Evolutionary conservation across 2,888 invertebrate species (phyloP).

Genomic region (Heliothis peltigera): DNA sequence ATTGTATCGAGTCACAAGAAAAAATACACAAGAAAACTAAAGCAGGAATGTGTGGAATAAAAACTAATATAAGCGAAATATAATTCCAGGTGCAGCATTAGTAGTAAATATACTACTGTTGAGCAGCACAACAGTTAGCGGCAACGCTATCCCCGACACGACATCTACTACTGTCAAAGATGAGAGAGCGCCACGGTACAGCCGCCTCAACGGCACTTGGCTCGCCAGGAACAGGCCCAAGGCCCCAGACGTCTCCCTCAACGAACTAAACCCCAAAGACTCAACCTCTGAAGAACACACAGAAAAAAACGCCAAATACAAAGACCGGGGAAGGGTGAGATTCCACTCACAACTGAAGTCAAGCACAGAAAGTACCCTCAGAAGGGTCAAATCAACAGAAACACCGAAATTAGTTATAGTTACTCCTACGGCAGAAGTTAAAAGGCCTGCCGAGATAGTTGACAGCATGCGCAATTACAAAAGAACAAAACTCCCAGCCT

Average conservation of each 20-base stretch:
- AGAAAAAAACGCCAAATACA: constrained; percentile 87
- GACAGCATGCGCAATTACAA: constrained; percentile 82
- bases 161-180: constrained; percentile 73
- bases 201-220: constrained; percentile 69
- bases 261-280: constrained; percentile 83
- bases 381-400: constrained; percentile 73
- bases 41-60: neutral
- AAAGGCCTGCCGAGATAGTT: constrained; percentile 80
- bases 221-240: constrained; percentile 73
- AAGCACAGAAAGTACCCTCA: constrained; percentile 71
- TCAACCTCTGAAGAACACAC: constrained; percentile 82
- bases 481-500: constrained; percentile 77
- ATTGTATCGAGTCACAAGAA: neutral
- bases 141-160: constrained; percentile 78
- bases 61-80: neutral
- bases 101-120: constrained; percentile 85
- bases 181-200: constrained; percentile 71
- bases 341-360: constrained; percentile 74
- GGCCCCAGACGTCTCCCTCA: constrained; percentile 79
- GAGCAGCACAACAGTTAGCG: constrained; percentile 77
- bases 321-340: constrained; percentile 84
- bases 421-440: constrained; percentile 84
- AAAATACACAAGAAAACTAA: neutral
- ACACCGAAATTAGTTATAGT: constrained; percentile 77
- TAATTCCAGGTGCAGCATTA: constrained; percentile 86